Conservation (phyloP, 2,888 invertebrate species). For the Danaus chrysippus region DNA sequence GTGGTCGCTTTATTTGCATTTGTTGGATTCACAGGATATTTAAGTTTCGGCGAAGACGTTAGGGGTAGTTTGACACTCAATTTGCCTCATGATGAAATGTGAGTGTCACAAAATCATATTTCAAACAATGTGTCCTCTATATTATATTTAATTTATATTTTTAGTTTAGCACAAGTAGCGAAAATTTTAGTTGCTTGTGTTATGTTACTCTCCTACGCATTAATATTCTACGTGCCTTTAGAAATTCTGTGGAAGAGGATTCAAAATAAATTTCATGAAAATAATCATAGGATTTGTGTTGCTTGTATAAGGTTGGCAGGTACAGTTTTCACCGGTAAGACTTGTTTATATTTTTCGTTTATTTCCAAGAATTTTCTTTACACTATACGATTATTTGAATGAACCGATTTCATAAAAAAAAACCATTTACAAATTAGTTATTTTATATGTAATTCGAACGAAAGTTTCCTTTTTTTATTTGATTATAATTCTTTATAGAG, state of each 20-base stretch:
- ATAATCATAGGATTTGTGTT: constrained; percentile 66
- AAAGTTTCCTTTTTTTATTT: no score
- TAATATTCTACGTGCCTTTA: constrained; percentile 96
- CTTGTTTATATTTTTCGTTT: constrained; percentile 15
- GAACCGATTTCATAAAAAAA: no score
- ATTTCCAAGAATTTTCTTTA: no score
- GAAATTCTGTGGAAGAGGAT: constrained; percentile 93
- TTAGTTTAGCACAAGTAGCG: constrained; percentile 86
- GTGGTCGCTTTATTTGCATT: constrained; percentile 88
- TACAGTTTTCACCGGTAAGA: constrained; percentile 55
- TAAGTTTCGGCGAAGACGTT: constrained; percentile 87
- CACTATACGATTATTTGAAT: no score
- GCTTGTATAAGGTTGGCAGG: constrained; percentile 54
- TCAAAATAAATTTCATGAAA: constrained; percentile 63
- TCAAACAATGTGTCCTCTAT: neutral
- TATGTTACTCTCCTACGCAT: constrained; percentile 93
- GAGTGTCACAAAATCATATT: constrained; percentile 57
- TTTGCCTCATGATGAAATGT: constrained; percentile 84
- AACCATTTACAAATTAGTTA: no score
- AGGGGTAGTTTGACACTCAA: constrained; percentile 90
- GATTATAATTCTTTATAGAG: no score
- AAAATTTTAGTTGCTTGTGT: constrained; percentile 92
- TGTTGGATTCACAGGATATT: constrained; percentile 94
- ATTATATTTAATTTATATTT: no score
- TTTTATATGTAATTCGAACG: no score